phyloP scores from a whole-genome alignment of 2,797 vertebrate species.

The Neosalanx taihuensis region DNA sequence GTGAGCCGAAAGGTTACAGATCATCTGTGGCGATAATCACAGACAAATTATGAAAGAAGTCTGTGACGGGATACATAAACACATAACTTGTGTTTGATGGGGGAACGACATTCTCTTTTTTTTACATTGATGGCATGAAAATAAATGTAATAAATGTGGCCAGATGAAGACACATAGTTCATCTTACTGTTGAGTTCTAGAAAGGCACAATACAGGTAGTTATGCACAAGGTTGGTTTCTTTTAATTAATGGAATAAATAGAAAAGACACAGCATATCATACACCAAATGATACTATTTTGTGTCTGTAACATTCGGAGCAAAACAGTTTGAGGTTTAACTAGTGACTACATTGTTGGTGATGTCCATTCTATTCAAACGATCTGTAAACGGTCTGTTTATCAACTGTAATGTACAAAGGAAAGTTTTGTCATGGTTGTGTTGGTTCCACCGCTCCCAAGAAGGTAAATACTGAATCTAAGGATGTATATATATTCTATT shows the following conservation, averaged over 20 bases:
- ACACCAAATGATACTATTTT: neutral
- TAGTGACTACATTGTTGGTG: neutral
- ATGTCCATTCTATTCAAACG: constrained; percentile 8
- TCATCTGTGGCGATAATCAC: neutral
- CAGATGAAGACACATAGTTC: neutral
- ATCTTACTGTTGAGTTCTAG: neutral
- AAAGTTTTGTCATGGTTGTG: constrained; percentile 2
- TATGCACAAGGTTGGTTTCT: neutral
- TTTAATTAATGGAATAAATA: neutral
- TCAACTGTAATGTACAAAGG: constrained; percentile 3
- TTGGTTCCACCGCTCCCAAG: constrained; percentile 4
- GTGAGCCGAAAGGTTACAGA: constrained; percentile 35
- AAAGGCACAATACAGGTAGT: neutral
- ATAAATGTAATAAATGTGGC: neutral
- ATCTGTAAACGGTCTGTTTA: constrained; percentile 1
- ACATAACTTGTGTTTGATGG: neutral
- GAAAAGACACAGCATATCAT: neutral
- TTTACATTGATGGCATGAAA: too few species aligned
- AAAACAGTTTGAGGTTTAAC: constrained; percentile 1
- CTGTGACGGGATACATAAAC: neutral
- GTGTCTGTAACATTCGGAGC: constrained; percentile 1
- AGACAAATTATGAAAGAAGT: neutral
- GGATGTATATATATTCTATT: constrained; percentile 9
- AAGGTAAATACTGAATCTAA: neutral
- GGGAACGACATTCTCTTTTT: too few species aligned